Base-by-base conservation (phyloP, 1,140 invertebrate species). In the Drosophila orena region DNA sequence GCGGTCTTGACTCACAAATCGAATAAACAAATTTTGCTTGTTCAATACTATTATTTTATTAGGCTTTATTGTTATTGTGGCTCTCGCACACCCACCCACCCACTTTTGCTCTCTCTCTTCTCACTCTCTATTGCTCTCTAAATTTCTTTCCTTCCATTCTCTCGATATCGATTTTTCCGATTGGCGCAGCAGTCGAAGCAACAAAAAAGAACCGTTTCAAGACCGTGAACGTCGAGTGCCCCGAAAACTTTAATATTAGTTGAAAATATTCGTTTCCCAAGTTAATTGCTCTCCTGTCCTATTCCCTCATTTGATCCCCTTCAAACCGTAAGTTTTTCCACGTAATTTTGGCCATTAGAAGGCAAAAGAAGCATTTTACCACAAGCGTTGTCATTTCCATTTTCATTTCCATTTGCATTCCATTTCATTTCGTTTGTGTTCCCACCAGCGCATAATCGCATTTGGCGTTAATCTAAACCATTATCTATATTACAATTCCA, bases 401-500 rank as follows among this genome's bases (percentile, higher is more conserved):
- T 73, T 54, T 12, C 47, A 77, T 43, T 65, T 42, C 34, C 61
- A 49, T 37, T 77, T 49, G 14, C 73, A 62, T 55, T 56, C 27
- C 78, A 79, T 70, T 42, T 73, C 57, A 59, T 74, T 53, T 73
- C 56, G 40, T 74, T 54, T 56, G 10, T 37, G 2, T 52, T 59
- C 3, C 24, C 24, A 44, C 20, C 14, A 30, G 22, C 40, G 24
- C 55, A 57, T 46, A 43, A 42, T 43, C 59, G 59, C 59, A 62
- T 43, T 54, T 35, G 64, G 35, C 65, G 57, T 57, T 70, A 70
- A 71, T 54, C 59, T 57, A 70, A 70, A 74, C 52, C 73, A 81
- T 81, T 88, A 54, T 75, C 59, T 81, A 64, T 81, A 75, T 86
- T 88, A 40, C 61, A 74, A 79, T 90, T 85, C 84, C 84, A 73